A percentile compares a stretch with the other conserved stretches of the same genome.
Conservation (phyloP, 2,797 vertebrate genomes). For the Oophaga sylvatica region DNA sequence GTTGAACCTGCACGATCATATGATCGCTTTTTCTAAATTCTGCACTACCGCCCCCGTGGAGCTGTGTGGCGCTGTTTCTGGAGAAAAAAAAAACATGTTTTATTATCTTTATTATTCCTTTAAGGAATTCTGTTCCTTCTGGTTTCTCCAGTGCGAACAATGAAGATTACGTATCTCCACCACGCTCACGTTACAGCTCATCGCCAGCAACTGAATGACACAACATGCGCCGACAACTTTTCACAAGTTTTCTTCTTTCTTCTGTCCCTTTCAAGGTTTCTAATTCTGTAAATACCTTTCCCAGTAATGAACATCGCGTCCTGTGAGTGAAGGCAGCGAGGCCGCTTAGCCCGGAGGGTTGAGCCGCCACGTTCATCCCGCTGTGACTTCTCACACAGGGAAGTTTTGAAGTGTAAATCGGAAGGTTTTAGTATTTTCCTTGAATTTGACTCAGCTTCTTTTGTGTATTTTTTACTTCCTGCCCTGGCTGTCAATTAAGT, state of each 20-base stretch:
- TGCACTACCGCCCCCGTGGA: no score
- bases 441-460: background rate
- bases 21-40: no score
- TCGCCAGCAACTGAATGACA: background rate
- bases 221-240: background rate
- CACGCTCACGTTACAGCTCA: background rate
- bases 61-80: no score
- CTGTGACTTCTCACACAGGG: constrained; percentile 23
- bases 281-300: constrained; percentile 39
- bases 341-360: constrained; percentile 16
- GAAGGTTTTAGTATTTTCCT: constrained; percentile 27
- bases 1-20: no score
- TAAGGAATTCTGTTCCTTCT: no score
- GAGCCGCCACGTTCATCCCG: background rate
- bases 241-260: background rate
- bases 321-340: constrained; percentile 6
- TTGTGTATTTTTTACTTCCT: constrained; percentile 3
- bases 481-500: constrained; percentile 8
- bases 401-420: constrained; percentile 49
- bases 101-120: no score
- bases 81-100: no score
- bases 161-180: no score
- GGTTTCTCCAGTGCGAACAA: no score
- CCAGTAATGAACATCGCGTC: background rate
- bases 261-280: background rate